These are phyloP conservation scores for Sinonovacula constricta DNA, from an alignment of 1,140 invertebrate species.

Conservation along the genomic window DNA sequence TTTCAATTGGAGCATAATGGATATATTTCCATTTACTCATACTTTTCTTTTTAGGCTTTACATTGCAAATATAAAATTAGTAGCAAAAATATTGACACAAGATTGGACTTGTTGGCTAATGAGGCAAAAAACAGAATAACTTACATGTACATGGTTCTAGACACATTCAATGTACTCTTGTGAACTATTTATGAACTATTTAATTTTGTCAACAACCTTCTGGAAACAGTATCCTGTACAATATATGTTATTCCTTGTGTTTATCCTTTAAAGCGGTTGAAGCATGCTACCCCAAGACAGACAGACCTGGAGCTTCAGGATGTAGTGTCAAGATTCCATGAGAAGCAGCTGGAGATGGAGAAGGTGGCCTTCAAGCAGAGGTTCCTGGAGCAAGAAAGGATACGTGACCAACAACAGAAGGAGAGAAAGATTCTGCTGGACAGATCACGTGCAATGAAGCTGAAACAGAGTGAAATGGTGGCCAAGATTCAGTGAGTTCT, in stretches of 20 bases:
- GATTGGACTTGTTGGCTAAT: too few species aligned
- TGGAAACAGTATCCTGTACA: too few species aligned
- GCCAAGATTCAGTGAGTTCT: slow-evolving; percentile 77
- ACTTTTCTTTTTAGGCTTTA: too few species aligned
- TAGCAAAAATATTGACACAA: too few species aligned
- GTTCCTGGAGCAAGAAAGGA: slow-evolving; percentile 73
- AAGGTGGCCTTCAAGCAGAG: slow-evolving; percentile 74
- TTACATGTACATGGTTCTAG: too few species aligned
- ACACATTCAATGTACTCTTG: too few species aligned
- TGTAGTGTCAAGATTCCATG: slow-evolving; percentile 72
- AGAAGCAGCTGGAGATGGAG: slow-evolving; percentile 77
- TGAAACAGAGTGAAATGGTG: slow-evolving; percentile 77
- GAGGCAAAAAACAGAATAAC: too few species aligned
- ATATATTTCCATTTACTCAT: too few species aligned
- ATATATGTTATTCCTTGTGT: neutral
- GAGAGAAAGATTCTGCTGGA: slow-evolving; percentile 71
- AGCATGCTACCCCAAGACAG: slow-evolving; percentile 77
- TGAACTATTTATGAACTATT: too few species aligned
- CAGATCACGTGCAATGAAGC: slow-evolving; percentile 64
- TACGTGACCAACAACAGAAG: slow-evolving; percentile 68
- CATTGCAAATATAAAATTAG: too few species aligned
- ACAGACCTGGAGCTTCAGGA: slow-evolving; percentile 76
- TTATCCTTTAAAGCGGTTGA: slow-evolving; percentile 69
- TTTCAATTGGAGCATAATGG: too few species aligned
- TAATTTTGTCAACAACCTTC: too few species aligned